phyloP scores from a whole-genome alignment of 2,888 invertebrate genomes.

The Diaperis boleti region DNA sequence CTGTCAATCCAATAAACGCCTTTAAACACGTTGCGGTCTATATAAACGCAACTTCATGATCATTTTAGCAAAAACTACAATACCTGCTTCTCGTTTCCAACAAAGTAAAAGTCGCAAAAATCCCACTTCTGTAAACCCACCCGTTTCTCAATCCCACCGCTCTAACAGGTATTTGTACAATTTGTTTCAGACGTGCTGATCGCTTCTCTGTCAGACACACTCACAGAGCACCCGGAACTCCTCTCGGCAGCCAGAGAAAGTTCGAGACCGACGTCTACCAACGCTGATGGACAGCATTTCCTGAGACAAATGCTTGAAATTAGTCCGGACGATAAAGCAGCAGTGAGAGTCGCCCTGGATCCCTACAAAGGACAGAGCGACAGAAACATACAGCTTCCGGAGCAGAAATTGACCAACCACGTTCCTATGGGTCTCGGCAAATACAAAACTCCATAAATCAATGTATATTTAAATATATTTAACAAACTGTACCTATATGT shows the following conservation, averaged over 20 bases:
- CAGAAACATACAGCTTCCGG: slow-evolving; percentile 41
- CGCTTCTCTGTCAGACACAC: slow-evolving; percentile 79
- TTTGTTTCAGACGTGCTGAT: slow-evolving; percentile 75
- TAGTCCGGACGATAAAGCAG: slow-evolving; percentile 67
- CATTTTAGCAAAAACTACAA: too few species aligned
- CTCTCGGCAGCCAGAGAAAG: slow-evolving; percentile 59
- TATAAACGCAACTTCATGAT: too few species aligned
- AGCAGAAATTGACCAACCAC: slow-evolving; percentile 52
- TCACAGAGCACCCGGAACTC: slow-evolving; percentile 79
- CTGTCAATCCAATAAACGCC: too few species aligned
- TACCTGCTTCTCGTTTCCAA: too few species aligned
- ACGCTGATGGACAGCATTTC: slow-evolving; percentile 59
- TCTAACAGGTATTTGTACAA: too few species aligned
- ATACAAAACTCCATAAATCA: slow-evolving; percentile 54
- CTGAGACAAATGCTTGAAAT: slow-evolving; percentile 70
- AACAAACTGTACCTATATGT: slow-evolving; percentile 39
- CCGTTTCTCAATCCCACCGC: too few species aligned
- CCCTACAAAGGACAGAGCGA: slow-evolving; percentile 68
- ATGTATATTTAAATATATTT: slow-evolving; percentile 15
- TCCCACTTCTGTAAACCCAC: too few species aligned
- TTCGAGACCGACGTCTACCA: slow-evolving; percentile 46
- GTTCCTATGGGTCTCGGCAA: slow-evolving; percentile 52
- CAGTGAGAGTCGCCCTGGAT: slow-evolving; percentile 64
- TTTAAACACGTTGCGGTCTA: too few species aligned
- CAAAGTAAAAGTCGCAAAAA: too few species aligned